These are phyloP conservation scores for Erebia epiphron DNA, from an alignment of 2,888 invertebrate species.

Conservation along the genomic window DNA sequence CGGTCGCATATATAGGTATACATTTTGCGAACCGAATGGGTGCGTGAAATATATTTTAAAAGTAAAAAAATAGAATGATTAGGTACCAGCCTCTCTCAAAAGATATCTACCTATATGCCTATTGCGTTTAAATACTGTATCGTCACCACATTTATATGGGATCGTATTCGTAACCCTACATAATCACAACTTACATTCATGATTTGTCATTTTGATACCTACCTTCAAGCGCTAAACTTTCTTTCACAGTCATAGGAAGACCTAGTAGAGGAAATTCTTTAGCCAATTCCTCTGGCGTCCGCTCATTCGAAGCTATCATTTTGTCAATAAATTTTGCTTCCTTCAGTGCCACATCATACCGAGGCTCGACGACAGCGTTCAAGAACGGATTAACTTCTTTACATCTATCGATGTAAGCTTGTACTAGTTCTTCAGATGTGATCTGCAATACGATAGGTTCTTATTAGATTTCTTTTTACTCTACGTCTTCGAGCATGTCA, in stretches of 20 bases:
- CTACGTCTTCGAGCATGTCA: neutral
- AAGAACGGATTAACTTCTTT: conserved; percentile 89
- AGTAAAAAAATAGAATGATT: no score
- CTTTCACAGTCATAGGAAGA: conserved; percentile 93
- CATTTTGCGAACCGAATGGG: no score
- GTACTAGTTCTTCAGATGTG: conserved; percentile 86
- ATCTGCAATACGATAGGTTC: conserved; percentile 72
- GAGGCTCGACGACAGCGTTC: conserved; percentile 91
- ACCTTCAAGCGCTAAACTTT: conserved; percentile 91
- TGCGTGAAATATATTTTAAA: no score
- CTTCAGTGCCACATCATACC: conserved; percentile 88
- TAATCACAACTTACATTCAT: no score
- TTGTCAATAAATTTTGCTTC: conserved; percentile 90
- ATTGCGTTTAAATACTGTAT: no score
- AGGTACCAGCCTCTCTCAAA: no score
- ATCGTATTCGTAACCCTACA: no score
- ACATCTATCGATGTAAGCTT: conserved; percentile 89
- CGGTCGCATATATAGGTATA: no score
- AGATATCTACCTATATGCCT: no score
- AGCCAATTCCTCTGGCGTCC: conserved; percentile 84
- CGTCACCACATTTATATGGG: no score
- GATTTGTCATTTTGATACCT: conserved; percentile 72
- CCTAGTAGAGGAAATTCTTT: conserved; percentile 90
- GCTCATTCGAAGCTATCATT: conserved; percentile 82
- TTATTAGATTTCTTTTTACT: conserved; percentile 2